phyloP scores from a whole-genome alignment of 2,888 invertebrate species.

The Eudemis profundana region DNA sequence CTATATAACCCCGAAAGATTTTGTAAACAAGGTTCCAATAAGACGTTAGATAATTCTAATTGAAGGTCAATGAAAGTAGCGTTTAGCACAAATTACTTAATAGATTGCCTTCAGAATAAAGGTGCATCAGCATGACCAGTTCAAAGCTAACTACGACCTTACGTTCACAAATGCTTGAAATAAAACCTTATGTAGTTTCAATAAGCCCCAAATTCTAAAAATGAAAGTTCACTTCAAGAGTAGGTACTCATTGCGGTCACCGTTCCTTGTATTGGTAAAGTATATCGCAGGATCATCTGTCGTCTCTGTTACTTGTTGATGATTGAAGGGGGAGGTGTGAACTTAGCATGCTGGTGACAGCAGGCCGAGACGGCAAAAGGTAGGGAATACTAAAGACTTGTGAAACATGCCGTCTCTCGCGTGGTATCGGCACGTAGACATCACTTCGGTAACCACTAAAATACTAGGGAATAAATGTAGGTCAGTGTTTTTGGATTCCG shows the following conservation, averaged over 20 bases:
- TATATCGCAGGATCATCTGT: not conserved
- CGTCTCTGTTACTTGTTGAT: not conserved
- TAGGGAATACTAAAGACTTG: conserved; percentile 29
- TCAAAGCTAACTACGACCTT: not conserved
- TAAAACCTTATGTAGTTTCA: not conserved
- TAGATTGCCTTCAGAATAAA: not conserved
- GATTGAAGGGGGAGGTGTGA: not conserved
- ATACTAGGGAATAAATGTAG: not conserved
- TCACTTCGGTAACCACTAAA: conserved; percentile 16
- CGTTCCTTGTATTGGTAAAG: not conserved
- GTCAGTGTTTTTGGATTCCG: not conserved
- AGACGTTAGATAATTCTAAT: not conserved
- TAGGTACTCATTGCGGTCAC: too few species aligned
- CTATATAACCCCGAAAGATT: too few species aligned
- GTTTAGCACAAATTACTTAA: not conserved
- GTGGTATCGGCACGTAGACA: conserved; percentile 22
- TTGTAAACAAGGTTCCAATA: too few species aligned
- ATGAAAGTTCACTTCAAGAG: not conserved
- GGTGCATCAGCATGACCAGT: not conserved
- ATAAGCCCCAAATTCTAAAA: not conserved
- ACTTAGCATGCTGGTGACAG: conserved; percentile 10
- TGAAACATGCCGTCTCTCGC: conserved; percentile 24
- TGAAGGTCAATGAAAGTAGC: not conserved
- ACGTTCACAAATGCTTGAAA: not conserved
- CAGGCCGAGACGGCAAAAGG: conserved; percentile 16